Percentiles rank a stretch among this genome's conserved stretches.
Conservation (phyloP, 1,140 invertebrate genomes). For the Phortica variegata region DNA sequence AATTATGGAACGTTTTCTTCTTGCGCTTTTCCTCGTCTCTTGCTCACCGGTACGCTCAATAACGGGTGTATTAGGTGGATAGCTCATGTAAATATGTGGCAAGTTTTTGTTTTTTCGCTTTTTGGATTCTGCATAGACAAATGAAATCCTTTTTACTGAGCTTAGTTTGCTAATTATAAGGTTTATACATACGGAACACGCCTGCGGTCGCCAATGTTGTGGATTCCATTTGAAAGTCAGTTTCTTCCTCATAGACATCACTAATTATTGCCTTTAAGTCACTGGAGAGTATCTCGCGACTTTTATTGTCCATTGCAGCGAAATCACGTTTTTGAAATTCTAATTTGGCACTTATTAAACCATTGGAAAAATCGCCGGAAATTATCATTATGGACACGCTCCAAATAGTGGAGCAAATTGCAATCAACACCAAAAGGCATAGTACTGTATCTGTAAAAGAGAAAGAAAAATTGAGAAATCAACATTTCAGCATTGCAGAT, state of each 20-base stretch:
- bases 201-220: slow-evolving; percentile 17
- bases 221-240: no score
- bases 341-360: slow-evolving; percentile 49
- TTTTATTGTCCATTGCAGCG: slow-evolving; percentile 29
- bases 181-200: slow-evolving; percentile 30
- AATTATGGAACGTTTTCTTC: no score
- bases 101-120: no score
- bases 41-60: no score
- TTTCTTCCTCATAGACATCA: background rate
- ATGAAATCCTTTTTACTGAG: no score
- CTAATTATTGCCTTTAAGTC: slow-evolving; percentile 1
- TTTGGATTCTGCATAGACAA: slow-evolving; percentile 11
- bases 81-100: no score
- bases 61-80: no score
- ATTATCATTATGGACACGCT: slow-evolving; percentile 40
- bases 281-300: slow-evolving; percentile 28
- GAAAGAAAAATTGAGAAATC: background rate
- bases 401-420: slow-evolving; percentile 44
- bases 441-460: slow-evolving; percentile 34
- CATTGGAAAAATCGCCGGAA: slow-evolving; percentile 42
- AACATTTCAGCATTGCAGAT: no score
- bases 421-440: slow-evolving; percentile 45
- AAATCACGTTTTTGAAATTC: slow-evolving; percentile 38
- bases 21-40: no score
- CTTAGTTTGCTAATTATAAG: no score